Percentiles rank a stretch among this genome's conserved stretches.
Conservation (phyloP, 2,797 vertebrate species). For the Naso thynnoides region DNA sequence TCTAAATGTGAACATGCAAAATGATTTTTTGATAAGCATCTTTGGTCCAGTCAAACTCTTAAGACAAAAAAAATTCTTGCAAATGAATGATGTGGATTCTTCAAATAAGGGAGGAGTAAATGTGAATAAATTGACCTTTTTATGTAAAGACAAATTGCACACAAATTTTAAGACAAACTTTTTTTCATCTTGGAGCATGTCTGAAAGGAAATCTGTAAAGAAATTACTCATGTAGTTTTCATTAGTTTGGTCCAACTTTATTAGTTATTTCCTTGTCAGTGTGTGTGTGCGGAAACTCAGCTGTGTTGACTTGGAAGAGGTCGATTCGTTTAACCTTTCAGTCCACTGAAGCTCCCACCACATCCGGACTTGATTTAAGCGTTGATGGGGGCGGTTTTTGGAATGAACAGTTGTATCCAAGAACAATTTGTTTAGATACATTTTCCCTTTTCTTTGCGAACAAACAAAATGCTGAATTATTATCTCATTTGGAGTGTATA, state of each 20-base stretch:
- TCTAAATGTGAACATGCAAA: no score
- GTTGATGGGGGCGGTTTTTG: constrained; percentile 22
- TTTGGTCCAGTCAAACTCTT: no score
- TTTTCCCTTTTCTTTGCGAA: not conserved
- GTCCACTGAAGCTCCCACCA: constrained; percentile 24
- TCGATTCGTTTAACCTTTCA: constrained; percentile 38
- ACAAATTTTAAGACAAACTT: no score
- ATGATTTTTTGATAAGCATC: no score
- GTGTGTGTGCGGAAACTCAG: constrained; percentile 50
- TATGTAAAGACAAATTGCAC: no score
- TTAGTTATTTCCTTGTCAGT: constrained; percentile 53
- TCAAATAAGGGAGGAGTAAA: no score
- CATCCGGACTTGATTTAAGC: constrained; percentile 20
- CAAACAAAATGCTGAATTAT: constrained; percentile 1
- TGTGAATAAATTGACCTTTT: no score
- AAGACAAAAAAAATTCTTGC: no score
- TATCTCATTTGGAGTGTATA: not conserved
- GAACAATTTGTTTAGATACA: constrained; percentile 13
- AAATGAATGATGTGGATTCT: no score
- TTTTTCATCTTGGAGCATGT: not conserved
- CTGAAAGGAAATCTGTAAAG: constrained; percentile 1
- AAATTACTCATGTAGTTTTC: constrained; percentile 48
- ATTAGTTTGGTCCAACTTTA: constrained; percentile 78
- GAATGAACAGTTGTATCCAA: constrained; percentile 24
- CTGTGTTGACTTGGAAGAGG: constrained; percentile 33